These are phyloP conservation scores for Oxyruncus cristatus DNA, from an alignment of 2,113 vertebrate species.

Conservation along the genomic window DNA sequence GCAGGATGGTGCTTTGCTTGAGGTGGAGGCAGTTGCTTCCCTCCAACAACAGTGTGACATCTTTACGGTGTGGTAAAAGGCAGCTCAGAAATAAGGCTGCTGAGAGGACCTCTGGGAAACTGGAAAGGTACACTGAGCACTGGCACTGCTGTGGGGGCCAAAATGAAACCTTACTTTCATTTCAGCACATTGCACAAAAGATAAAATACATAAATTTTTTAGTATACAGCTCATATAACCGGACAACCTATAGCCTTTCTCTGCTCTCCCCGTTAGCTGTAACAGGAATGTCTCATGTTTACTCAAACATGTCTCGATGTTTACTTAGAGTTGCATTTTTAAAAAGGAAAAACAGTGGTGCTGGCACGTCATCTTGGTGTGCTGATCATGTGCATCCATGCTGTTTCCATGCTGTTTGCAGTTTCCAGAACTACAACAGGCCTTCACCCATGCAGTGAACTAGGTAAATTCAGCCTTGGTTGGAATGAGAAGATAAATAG, in stretches of 20 bases:
- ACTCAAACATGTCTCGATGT: neutral
- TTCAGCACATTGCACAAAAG: neutral
- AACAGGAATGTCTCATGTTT: neutral
- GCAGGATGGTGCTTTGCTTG: neutral
- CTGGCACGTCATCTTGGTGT: neutral
- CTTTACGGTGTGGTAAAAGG: neutral
- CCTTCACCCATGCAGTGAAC: neutral
- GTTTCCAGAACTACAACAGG: neutral
- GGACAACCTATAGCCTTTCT: neutral
- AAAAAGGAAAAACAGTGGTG: neutral
- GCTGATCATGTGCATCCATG: accelerated
- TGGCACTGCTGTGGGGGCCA: neutral
- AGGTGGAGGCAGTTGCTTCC: neutral
- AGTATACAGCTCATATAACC: neutral
- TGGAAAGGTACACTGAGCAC: neutral
- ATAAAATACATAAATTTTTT: neutral
- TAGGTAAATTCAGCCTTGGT: neutral
- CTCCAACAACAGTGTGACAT: neutral
- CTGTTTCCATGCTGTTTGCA: neutral
- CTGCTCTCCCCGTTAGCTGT: neutral
- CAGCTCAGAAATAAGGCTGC: neutral
- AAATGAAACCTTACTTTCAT: neutral
- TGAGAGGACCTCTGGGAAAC: neutral
- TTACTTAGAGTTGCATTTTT: neutral
- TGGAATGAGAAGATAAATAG: neutral